These are phyloP conservation scores for Rhegmatorhina hoffmannsi DNA, from an alignment of 2,113 vertebrate genomes.

Conservation along the genomic window DNA sequence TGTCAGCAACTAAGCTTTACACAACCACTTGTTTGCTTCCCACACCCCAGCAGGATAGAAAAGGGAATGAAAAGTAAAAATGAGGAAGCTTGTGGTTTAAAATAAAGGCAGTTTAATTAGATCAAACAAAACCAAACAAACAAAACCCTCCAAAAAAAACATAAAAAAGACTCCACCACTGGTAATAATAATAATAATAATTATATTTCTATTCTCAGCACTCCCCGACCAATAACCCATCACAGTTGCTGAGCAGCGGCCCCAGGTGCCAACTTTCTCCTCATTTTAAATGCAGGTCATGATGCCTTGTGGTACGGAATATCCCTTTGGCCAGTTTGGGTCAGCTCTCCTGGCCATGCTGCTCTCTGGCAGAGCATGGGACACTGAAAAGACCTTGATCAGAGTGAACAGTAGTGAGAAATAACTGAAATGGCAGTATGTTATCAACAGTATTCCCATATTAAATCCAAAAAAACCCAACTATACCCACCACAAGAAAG, in stretches of 20 bases:
- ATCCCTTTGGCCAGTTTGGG: background rate
- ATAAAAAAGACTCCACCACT: background rate
- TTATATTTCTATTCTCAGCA: background rate
- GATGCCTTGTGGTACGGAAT: too few relatives aligned
- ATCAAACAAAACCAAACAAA: background rate
- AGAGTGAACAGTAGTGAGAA: background rate
- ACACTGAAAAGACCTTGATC: background rate
- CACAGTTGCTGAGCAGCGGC: background rate
- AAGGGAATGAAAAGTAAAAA: background rate
- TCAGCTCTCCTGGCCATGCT: background rate
- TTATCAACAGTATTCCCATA: background rate
- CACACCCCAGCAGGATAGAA: background rate
- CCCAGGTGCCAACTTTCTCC: background rate
- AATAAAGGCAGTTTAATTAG: background rate
- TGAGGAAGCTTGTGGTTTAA: background rate
- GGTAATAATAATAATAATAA: too few relatives aligned
- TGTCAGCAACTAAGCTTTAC: background rate
- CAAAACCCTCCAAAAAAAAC: too few relatives aligned
- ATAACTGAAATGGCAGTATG: background rate
- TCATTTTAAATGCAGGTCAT: background rate
- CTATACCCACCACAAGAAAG: background rate
- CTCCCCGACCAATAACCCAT: too few relatives aligned
- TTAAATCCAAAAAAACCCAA: background rate
- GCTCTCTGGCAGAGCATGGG: fast-evolving
- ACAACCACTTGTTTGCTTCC: background rate